A percentile compares a stretch with the other conserved stretches of the same genome.
Evolutionary conservation across 2,888 invertebrate species (phyloP).

Genomic region (Drosophila ezoana): DNA sequence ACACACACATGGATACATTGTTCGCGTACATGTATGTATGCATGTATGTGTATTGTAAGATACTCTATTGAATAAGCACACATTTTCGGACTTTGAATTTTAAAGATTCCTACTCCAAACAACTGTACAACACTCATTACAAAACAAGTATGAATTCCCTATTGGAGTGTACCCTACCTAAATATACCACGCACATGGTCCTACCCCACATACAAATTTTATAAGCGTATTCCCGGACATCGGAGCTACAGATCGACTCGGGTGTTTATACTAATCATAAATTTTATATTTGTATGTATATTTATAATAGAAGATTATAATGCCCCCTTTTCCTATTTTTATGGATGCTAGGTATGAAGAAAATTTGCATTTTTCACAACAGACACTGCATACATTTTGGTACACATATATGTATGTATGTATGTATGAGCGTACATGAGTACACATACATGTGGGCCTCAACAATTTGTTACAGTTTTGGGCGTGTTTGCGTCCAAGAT

Average conservation of each 20-base stretch:
- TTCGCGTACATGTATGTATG: neutral
- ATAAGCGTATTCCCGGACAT: neutral
- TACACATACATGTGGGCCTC: constrained; percentile 2
- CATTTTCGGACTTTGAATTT: constrained; percentile 71
- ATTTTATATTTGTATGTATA: neutral
- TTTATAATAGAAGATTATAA: neutral
- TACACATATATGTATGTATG: constrained; percentile 1
- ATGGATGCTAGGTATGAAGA: constrained; percentile 1
- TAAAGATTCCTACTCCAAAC: constrained; percentile 45
- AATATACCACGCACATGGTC: constrained; percentile 15
- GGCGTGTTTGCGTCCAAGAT: neutral
- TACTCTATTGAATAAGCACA: constrained; percentile 45
- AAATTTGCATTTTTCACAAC: constrained; percentile 40
- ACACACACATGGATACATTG: constrained; percentile 25
- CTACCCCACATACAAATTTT: neutral
- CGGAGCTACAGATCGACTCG: neutral
- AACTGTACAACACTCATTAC: constrained; percentile 22
- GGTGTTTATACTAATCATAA: neutral
- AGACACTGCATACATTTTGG: constrained; percentile 2
- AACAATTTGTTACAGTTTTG: constrained; percentile 28
- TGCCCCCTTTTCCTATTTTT: neutral
- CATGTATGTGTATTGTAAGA: constrained; percentile 34
- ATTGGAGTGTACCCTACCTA: neutral
- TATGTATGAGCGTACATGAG: neutral
- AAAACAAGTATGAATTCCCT: constrained; percentile 5